phyloP scores from a whole-genome alignment of 2,888 invertebrate species.

The Diaperis boleti region DNA sequence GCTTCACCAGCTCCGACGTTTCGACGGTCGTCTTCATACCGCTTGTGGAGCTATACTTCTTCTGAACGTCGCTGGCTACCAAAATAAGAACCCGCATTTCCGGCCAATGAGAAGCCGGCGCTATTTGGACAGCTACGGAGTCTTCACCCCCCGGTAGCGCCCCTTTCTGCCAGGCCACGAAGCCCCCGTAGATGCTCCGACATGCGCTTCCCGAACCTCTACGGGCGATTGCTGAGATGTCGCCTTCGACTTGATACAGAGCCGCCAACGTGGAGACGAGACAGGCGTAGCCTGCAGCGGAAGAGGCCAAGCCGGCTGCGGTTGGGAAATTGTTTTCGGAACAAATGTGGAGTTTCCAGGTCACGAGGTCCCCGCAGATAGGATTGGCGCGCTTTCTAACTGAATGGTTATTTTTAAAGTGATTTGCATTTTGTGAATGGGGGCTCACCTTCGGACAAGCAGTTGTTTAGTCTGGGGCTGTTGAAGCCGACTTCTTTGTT shows the following conservation, averaged over 20 bases:
- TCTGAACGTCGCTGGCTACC: constrained; percentile 86
- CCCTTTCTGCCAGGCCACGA: constrained; percentile 85
- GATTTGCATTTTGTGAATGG: constrained; percentile 7
- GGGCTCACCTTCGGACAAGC: constrained; percentile 77
- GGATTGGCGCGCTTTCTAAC: constrained; percentile 67
- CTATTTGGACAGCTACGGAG: constrained; percentile 82
- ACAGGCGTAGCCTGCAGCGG: constrained; percentile 98
- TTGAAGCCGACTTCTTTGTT: constrained; percentile 82
- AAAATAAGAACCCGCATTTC: constrained; percentile 90
- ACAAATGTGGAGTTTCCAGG: constrained; percentile 84
- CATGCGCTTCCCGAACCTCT: constrained; percentile 96
- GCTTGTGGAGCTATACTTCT: constrained; percentile 86
- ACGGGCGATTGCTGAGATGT: constrained; percentile 83
- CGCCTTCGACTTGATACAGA: constrained; percentile 79
- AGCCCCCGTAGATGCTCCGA: constrained; percentile 93
- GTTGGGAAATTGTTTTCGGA: constrained; percentile 98
- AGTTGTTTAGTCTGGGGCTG: constrained; percentile 80
- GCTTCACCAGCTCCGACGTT: constrained; percentile 86
- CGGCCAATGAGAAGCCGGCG: constrained; percentile 85
- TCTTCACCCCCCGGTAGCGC: constrained; percentile 73
- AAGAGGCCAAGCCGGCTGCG: constrained; percentile 97
- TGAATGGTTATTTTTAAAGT: constrained; percentile 43
- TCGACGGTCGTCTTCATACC: constrained; percentile 88
- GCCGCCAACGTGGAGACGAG: constrained; percentile 84
- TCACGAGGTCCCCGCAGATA: constrained; percentile 64